phyloP scores from a whole-genome alignment of 2,888 invertebrate genomes.

The Brenthis daphne region DNA sequence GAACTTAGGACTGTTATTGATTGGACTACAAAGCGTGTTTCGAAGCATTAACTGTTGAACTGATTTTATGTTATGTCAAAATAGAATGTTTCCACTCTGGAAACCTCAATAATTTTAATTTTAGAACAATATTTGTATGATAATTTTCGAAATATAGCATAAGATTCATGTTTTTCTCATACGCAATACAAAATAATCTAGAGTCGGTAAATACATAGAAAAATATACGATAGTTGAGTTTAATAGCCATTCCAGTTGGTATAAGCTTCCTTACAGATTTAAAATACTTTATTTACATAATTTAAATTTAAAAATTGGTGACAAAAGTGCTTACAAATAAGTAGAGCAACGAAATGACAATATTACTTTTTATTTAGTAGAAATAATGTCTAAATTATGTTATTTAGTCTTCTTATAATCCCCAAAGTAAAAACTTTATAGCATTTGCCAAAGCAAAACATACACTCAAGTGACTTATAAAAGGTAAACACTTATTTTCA shows the following conservation, averaged over 20 bases:
- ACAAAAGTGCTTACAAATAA: too few relatives aligned
- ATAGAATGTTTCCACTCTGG: slow-evolving; percentile 70
- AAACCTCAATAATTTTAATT: slow-evolving; percentile 71
- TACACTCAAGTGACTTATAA: slow-evolving; percentile 22
- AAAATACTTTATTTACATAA: too few relatives aligned
- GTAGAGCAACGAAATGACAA: too few relatives aligned
- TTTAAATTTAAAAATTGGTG: too few relatives aligned
- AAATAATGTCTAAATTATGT: too few relatives aligned
- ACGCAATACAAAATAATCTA: too few relatives aligned
- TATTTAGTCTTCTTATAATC: slow-evolving; percentile 2
- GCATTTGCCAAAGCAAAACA: slow-evolving; percentile 12
- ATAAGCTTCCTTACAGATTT: too few relatives aligned
- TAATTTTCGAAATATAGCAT: not conserved
- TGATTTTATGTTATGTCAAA: slow-evolving; percentile 73
- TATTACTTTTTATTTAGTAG: too few relatives aligned
- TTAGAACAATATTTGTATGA: slow-evolving; percentile 33
- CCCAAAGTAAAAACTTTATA: slow-evolving; percentile 7
- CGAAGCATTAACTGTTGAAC: slow-evolving; percentile 56
- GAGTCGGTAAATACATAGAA: too few relatives aligned
- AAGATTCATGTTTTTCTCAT: slow-evolving; percentile 14
- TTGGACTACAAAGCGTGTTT: slow-evolving; percentile 29
- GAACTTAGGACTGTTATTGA: slow-evolving; percentile 44
- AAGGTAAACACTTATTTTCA: slow-evolving; percentile 26
- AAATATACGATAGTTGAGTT: too few relatives aligned
- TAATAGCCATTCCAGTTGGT: too few relatives aligned